phyloP scores from a whole-genome alignment of 2,113 vertebrate genomes.

The Sylvilagus bachmani region DNA sequence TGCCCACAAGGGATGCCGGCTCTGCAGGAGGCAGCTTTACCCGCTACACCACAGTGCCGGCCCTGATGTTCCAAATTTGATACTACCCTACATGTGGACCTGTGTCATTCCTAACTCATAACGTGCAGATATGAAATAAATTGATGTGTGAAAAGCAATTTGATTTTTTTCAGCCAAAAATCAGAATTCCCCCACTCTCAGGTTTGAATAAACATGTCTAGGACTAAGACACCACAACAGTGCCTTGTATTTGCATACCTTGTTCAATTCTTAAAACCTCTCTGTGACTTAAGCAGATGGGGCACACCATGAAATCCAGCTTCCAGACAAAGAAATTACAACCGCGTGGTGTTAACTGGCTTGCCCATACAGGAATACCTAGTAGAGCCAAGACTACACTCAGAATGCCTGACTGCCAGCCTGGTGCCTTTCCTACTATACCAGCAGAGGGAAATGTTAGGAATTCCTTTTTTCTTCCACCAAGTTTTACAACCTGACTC shows the following conservation, averaged over 20 bases:
- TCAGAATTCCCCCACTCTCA: background rate
- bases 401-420: background rate
- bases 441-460: background rate
- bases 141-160: conserved; percentile 26
- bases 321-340: conserved; percentile 37
- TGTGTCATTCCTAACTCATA: conserved; percentile 25
- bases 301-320: background rate
- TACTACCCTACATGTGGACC: conserved; percentile 2
- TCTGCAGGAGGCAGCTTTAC: no score
- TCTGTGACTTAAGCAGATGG: background rate
- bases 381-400: background rate
- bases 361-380: background rate
- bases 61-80: conserved; percentile 36
- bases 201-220: background rate
- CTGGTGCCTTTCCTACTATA: background rate
- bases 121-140: conserved; percentile 7
- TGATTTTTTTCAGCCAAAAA: background rate
- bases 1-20: no score
- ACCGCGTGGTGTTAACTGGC: background rate
- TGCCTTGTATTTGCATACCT: background rate
- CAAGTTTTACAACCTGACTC: background rate
- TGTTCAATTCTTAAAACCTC: background rate
- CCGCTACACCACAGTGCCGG: no score
- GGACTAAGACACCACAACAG: background rate
- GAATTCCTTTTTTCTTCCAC: conserved; percentile 7